phyloP scores from a whole-genome alignment of 2,113 vertebrate species.

The Equus quagga region DNA sequence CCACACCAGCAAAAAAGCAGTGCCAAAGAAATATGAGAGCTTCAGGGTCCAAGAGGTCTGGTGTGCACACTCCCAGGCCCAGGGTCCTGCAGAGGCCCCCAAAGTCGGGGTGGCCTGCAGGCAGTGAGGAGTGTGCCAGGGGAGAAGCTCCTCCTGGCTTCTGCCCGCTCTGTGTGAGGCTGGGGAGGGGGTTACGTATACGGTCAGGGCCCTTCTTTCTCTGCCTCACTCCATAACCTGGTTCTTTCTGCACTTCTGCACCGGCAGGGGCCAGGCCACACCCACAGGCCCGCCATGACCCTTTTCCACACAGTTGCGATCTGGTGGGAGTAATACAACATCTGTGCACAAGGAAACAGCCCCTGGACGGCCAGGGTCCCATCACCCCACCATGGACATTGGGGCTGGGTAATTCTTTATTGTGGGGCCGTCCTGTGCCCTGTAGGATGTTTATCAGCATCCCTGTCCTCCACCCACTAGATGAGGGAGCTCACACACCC shows the following conservation, averaged over 20 bases:
- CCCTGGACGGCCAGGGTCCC: rapidly evolving
- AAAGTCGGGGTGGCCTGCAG: not conserved
- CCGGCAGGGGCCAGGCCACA: not conserved
- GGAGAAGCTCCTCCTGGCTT: too few species aligned
- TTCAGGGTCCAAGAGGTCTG: not conserved
- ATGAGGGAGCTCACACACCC: not conserved
- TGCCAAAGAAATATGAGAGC: not conserved
- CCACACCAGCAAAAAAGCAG: too few species aligned
- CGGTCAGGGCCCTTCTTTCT: not conserved
- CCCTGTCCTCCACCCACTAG: not conserved
- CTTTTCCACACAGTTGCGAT: not conserved
- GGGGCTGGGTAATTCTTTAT: not conserved
- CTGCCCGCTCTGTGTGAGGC: not conserved
- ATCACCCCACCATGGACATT: rapidly evolving
- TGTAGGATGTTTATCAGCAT: not conserved
- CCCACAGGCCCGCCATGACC: not conserved
- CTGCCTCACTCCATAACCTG: not conserved
- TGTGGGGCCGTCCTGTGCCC: not conserved
- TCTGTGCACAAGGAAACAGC: not conserved
- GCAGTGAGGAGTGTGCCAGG: not conserved
- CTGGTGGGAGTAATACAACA: not conserved
- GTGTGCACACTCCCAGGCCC: rapidly evolving
- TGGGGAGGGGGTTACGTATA: not conserved
- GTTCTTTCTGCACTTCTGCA: not conserved
- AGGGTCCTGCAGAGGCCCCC: not conserved